A percentile compares a stretch with the other conserved stretches of the same genome.
Evolutionary conservation across 2,797 vertebrate species (phyloP).

Genomic region (Enteromius fasciolatus): DNA sequence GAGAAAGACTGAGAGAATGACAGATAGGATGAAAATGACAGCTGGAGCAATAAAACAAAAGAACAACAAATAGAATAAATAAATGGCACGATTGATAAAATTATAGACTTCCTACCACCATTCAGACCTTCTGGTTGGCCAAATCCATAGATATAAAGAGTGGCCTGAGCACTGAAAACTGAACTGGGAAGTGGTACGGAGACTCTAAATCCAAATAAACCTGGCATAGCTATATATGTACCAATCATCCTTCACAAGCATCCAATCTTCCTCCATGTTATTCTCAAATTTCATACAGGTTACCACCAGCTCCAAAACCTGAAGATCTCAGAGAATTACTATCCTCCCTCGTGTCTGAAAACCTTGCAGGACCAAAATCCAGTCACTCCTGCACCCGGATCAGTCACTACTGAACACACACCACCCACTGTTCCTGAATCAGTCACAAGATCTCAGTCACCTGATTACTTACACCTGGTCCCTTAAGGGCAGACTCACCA

Average conservation of each 20-base stretch:
- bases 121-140: neutral
- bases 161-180: neutral
- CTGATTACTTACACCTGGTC: too few species aligned
- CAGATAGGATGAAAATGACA: neutral
- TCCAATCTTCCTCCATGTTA: neutral
- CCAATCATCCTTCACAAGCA: neutral
- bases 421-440: too few species aligned
- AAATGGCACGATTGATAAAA: too few species aligned
- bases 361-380: neutral
- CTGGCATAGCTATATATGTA: neutral
- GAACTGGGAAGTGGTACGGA: neutral
- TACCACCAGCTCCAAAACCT: neutral
- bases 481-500: too few species aligned
- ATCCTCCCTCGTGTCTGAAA: neutral
- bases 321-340: neutral
- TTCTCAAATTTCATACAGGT: neutral
- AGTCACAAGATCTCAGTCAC: too few species aligned
- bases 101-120: too few species aligned
- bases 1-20: neutral
- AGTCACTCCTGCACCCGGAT: too few species aligned
- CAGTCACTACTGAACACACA: too few species aligned
- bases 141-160: neutral
- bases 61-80: too few species aligned
- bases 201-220: neutral
- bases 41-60: neutral